Evolutionary conservation across 2,113 vertebrate species (phyloP).

Genomic region (Urocolius indicus): DNA sequence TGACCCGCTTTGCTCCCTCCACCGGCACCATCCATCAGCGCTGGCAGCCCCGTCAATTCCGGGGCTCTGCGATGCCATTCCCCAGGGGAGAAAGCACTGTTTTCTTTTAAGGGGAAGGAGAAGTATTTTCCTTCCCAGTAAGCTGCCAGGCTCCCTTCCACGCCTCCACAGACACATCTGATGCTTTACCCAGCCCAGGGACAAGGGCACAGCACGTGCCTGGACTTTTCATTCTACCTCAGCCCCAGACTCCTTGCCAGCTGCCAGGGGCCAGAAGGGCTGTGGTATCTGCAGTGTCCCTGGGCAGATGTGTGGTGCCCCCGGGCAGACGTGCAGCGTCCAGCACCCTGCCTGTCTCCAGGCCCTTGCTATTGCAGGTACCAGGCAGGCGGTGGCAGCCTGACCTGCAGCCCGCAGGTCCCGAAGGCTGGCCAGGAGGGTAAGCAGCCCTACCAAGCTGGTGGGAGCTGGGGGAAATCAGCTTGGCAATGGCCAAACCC

Average conservation of each 20-base stretch:
- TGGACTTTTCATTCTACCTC: not conserved
- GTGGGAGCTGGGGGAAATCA: not conserved
- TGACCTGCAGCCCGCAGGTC: not conserved
- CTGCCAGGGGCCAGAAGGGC: not conserved
- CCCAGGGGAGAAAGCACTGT: not conserved
- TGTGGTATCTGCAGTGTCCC: not conserved
- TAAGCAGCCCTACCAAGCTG: not conserved
- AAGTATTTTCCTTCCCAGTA: not conserved
- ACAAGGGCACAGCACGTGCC: not conserved
- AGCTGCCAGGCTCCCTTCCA: not conserved
- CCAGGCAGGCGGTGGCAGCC: conserved; percentile 45
- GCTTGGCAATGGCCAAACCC: not conserved
- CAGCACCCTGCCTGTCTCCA: not conserved
- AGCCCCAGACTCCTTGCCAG: not conserved
- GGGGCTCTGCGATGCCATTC: not conserved
- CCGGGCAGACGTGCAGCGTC: not conserved
- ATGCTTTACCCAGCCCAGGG: not conserved
- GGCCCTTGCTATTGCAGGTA: conserved; percentile 14
- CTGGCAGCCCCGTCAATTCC: conserved; percentile 51
- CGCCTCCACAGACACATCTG: not conserved
- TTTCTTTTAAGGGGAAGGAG: not conserved
- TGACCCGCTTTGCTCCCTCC: conserved; percentile 46
- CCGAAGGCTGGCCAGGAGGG: not conserved
- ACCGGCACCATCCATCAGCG: conserved; percentile 38
- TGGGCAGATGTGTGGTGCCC: not conserved